phyloP scores from a whole-genome alignment of 2,113 vertebrate species.

The Leucosticte australis region DNA sequence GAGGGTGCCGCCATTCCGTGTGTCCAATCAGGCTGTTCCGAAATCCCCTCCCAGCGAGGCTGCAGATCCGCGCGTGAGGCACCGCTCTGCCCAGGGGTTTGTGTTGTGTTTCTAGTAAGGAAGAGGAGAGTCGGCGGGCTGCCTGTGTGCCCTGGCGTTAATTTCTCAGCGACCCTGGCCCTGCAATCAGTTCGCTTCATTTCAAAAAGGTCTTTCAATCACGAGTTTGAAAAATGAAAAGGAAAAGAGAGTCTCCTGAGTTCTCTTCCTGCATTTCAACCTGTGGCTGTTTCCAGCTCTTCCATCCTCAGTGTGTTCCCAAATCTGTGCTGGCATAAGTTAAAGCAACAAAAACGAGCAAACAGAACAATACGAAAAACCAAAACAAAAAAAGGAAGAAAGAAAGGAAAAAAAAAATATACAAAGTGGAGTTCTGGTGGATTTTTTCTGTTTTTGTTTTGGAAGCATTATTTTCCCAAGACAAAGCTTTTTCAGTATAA shows the following conservation, averaged over 20 bases:
- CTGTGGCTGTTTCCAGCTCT: background rate
- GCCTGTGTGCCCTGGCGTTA: fast-evolving
- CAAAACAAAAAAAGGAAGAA: background rate
- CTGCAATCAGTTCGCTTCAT: background rate
- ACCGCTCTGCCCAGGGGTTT: fast-evolving
- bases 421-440: background rate
- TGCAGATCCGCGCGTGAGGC: background rate
- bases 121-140: fast-evolving
- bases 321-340: background rate
- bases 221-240: too few species aligned
- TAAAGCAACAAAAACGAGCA: background rate
- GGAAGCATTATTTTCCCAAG: background rate
- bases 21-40: fast-evolving
- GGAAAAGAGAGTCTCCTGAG: too few species aligned
- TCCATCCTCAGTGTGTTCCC: background rate
- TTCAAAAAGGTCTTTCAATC: background rate
- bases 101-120: fast-evolving
- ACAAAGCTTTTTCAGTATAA: background rate
- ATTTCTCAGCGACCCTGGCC: fast-evolving
- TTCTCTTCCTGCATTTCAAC: background rate
- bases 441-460: background rate
- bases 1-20: background rate
- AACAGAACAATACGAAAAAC: background rate
- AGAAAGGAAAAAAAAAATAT: fast-evolving
- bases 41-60: fast-evolving